These are phyloP conservation scores for Phoxinus phoxinus DNA, from an alignment of 2,113 vertebrate species.

Conservation along the genomic window DNA sequence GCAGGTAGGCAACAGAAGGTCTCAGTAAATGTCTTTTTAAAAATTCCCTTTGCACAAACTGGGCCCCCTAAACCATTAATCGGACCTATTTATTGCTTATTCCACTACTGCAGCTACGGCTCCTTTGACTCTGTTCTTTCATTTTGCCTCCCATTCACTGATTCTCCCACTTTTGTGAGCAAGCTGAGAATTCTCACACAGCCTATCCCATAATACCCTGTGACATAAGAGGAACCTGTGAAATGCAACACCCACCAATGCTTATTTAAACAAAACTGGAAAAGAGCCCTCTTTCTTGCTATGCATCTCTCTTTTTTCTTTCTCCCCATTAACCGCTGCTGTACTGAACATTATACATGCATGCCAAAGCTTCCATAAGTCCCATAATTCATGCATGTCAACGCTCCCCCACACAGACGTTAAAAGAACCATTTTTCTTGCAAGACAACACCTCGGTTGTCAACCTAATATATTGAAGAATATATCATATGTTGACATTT, in stretches of 20 bases:
- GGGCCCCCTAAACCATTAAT: constrained; percentile 71
- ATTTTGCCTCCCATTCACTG: constrained; percentile 59
- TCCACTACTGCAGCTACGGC: constrained; percentile 50
- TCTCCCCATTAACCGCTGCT: not conserved
- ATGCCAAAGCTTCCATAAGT: constrained; percentile 29
- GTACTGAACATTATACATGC: constrained; percentile 16
- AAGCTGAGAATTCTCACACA: constrained; percentile 75
- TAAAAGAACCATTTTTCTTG: constrained; percentile 14
- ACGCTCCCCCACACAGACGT: not conserved
- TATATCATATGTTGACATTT: constrained; percentile 37
- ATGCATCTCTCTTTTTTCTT: constrained; percentile 2
- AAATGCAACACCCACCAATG: constrained; percentile 70
- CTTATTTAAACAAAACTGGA: constrained; percentile 63
- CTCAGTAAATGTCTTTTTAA: constrained; percentile 58
- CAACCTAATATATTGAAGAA: constrained; percentile 31
- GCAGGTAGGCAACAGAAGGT: constrained; percentile 58
- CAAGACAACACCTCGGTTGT: constrained; percentile 7
- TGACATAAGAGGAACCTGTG: constrained; percentile 68
- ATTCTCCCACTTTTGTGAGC: constrained; percentile 70
- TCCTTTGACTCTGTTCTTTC: constrained; percentile 57
- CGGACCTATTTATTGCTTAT: constrained; percentile 63
- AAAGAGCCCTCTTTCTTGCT: constrained; percentile 39
- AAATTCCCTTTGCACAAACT: constrained; percentile 53
- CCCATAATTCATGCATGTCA: not conserved
- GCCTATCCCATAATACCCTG: constrained; percentile 64